A percentile compares a stretch with the other conserved stretches of the same genome.
Evolutionary conservation across 2,113 vertebrate species (phyloP).

Genomic region (Spilogale gracilis): DNA sequence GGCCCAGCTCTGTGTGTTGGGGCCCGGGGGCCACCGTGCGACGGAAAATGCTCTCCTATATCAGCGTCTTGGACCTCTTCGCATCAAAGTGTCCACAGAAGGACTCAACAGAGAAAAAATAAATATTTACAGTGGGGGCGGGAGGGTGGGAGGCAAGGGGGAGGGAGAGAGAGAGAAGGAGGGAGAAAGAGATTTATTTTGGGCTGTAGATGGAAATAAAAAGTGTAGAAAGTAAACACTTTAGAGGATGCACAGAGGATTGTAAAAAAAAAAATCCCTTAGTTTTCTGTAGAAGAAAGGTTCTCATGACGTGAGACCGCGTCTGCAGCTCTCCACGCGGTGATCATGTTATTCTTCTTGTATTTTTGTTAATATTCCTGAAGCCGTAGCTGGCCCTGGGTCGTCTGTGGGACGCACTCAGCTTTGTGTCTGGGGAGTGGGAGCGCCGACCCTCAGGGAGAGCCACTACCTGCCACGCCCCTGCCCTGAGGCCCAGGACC

Average conservation of each 20-base stretch:
- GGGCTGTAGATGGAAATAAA: not conserved
- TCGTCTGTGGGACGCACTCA: accelerated
- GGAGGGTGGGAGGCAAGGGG: not conserved
- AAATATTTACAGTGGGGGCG: not conserved
- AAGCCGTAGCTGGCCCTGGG: not conserved
- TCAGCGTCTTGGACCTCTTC: not conserved
- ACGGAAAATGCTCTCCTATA: accelerated
- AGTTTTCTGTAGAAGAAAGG: not conserved
- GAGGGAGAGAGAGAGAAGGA: too few relatives aligned
- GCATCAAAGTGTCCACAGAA: accelerated
- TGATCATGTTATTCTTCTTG: too few relatives aligned
- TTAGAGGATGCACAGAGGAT: not conserved
- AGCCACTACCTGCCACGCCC: too few relatives aligned
- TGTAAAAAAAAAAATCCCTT: not conserved
- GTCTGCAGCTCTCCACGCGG: accelerated
- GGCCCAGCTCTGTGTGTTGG: accelerated
- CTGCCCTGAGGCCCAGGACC: not conserved
- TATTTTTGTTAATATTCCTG: not conserved
- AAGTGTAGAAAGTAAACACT: not conserved
- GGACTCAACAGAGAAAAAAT: not conserved
- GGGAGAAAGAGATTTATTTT: accelerated
- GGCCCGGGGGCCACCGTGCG: accelerated
- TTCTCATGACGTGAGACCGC: accelerated
- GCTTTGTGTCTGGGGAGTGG: not conserved
- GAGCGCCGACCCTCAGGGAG: not conserved